phyloP scores from a whole-genome alignment of 2,113 vertebrate species.

The Cyprinodon variegatus region DNA sequence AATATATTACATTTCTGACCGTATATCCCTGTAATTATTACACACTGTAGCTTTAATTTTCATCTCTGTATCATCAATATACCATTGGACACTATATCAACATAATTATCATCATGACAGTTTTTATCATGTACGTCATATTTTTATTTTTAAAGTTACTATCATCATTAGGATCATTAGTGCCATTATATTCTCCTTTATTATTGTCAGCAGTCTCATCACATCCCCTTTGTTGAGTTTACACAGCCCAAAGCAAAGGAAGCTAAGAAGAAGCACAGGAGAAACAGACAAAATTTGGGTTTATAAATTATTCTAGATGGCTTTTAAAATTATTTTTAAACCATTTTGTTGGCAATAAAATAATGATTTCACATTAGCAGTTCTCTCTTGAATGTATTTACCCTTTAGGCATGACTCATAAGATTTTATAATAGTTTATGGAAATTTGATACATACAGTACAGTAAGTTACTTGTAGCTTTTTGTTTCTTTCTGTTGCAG shows the following conservation, averaged over 20 bases:
- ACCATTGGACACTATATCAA: conserved; percentile 20
- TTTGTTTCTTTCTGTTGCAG: not conserved
- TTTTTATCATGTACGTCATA: conserved; percentile 43
- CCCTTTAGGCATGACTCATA: not conserved
- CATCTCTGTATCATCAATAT: conserved; percentile 16
- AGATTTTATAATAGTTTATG: not conserved
- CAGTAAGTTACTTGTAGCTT: not conserved
- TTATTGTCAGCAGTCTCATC: conserved; percentile 46
- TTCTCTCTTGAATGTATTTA: not conserved
- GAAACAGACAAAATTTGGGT: not conserved
- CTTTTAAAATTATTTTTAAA: not conserved
- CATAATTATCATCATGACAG: conserved; percentile 27
- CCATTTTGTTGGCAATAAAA: not conserved
- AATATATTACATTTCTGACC: too few species aligned
- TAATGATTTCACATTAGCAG: not conserved
- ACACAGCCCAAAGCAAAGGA: conserved; percentile 35
- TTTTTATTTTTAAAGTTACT: conserved; percentile 30
- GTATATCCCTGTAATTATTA: too few species aligned
- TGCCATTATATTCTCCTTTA: conserved; percentile 40
- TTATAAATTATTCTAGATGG: not conserved
- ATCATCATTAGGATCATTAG: conserved; percentile 25
- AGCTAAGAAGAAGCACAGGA: not conserved
- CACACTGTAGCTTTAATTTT: too few species aligned
- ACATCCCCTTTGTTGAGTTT: conserved; percentile 31
- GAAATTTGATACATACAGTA: not conserved